A percentile compares a stretch with the other conserved stretches of the same genome.
phyloP scores from a whole-genome alignment of 2,888 invertebrate genomes.

The Nomada ruficornis region DNA sequence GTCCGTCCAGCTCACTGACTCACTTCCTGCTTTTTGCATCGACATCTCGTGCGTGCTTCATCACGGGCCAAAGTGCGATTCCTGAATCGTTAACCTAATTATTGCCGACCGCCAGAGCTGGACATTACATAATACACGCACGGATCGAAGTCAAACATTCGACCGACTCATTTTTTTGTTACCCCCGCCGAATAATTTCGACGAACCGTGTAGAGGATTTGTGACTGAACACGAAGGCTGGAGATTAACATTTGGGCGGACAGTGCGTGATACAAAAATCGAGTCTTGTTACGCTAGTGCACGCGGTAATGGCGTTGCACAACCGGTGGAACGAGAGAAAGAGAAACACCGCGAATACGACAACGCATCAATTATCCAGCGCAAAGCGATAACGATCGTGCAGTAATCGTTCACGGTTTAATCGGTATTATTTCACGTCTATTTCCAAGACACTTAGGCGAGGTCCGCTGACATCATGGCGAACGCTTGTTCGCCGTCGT shows the following conservation, averaged over 20 bases:
- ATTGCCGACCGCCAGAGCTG: no score
- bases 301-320: slow-evolving; percentile 35
- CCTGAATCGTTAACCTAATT: not conserved
- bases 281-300: slow-evolving; percentile 28
- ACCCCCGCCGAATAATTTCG: not conserved
- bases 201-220: not conserved
- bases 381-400: slow-evolving; percentile 8
- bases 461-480: slow-evolving; percentile 64
- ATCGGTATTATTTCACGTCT: slow-evolving; percentile 65
- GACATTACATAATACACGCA: not conserved
- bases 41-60: not conserved
- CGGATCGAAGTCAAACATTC: not conserved
- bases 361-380: slow-evolving; percentile 31
- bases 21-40: slow-evolving; percentile 34
- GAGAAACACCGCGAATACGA: slow-evolving; percentile 30
- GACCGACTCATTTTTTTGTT: not conserved
- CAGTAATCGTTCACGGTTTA: slow-evolving; percentile 55
- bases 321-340: slow-evolving; percentile 23
- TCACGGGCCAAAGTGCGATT: not conserved
- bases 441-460: slow-evolving; percentile 62
- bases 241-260: not conserved
- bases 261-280: slow-evolving; percentile 14
- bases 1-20: slow-evolving; percentile 11
- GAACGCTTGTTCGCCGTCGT: slow-evolving; percentile 18
- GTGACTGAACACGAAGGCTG: no score